These are phyloP conservation scores for Napeogenes inachia DNA, from an alignment of 2,888 invertebrate genomes.

Conservation along the genomic window DNA sequence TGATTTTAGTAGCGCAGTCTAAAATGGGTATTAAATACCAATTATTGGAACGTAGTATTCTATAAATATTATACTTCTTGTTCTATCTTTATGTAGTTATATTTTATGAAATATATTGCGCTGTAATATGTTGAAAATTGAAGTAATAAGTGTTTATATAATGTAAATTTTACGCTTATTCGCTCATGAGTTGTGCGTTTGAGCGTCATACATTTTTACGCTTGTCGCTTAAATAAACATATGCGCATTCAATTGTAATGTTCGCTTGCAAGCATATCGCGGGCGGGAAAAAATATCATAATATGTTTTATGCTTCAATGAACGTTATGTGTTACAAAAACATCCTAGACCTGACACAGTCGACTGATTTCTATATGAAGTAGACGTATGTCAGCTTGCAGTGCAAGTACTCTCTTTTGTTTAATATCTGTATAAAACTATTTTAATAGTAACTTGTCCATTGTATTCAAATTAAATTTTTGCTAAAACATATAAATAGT, in stretches of 20 bases:
- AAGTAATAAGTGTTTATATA: background rate
- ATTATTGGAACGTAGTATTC: too few species aligned
- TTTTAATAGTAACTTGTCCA: too few species aligned
- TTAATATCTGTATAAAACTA: background rate
- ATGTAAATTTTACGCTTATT: conserved; percentile 13
- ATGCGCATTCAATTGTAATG: conserved; percentile 24
- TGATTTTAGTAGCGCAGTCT: too few species aligned
- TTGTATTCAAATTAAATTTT: too few species aligned
- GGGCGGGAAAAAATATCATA: conserved; percentile 11
- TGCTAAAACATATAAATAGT: too few species aligned
- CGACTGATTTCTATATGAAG: background rate
- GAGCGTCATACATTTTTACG: conserved; percentile 19
- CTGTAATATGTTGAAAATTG: too few species aligned
- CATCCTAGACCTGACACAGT: background rate
- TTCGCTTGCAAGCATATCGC: conserved; percentile 20
- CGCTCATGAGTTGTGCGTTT: conserved; percentile 6
- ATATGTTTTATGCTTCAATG: conserved; percentile 9
- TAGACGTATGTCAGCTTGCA: background rate
- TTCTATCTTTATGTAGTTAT: too few species aligned
- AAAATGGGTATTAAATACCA: too few species aligned
- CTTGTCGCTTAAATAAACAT: conserved; percentile 20
- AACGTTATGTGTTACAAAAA: conserved; percentile 3
- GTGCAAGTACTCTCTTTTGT: background rate
- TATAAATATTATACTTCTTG: too few species aligned
- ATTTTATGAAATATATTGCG: too few species aligned